Evolutionary conservation across 2,113 vertebrate genomes (phyloP), one percentile per base, ranked within the genome.

Genomic region (Planiliza haematocheilus): DNA sequence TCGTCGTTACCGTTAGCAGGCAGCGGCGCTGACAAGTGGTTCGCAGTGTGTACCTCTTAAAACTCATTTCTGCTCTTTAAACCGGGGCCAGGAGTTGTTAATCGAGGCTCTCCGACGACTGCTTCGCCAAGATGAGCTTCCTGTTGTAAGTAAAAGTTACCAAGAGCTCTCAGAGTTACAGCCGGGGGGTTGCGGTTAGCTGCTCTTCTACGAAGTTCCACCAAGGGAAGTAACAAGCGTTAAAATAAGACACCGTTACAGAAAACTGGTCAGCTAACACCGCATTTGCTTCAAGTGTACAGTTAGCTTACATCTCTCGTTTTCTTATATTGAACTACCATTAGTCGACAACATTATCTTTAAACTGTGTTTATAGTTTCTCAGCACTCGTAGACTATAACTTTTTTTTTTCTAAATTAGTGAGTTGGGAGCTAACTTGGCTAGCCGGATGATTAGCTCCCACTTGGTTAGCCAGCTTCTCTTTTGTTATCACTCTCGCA

Each of bases 111-210:
- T 42, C 8, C 24, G 24, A 70, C 66, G 65, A 76, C 75, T 10
- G 64, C 51, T 82, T 59, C 74, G 50, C 79, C 79, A 90, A 83
- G 82, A 95, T 95, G 94, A 94, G 93, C 92, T 95, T 95, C 89
- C 84, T 95, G 68, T 95, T 95, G 94, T 95, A 83, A 94, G 94
- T 94, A 91, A 72, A 78, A 24, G 48, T 13, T 14, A 7, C 7
- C 49, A 30, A 18, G 20, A 4, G 37, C 13, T 72, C 8, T 53
- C 55, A 45, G 18, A 74, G 61, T 87, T 62, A 12, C 36, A 60
- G 42, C 30, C 59, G 24, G 24, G 24, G 5, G 24, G 78, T 88
- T 64, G 72, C 46, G 34, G 76, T 74, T 82, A 87, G 85, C 86
- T 80, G 36, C 70, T 72, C 42, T 42, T 58, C 72, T 64, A 10